Evolutionary conservation across 2,888 invertebrate genomes (phyloP), one percentile per base, ranked within the genome.

Genomic region (Altica lythri): DNA sequence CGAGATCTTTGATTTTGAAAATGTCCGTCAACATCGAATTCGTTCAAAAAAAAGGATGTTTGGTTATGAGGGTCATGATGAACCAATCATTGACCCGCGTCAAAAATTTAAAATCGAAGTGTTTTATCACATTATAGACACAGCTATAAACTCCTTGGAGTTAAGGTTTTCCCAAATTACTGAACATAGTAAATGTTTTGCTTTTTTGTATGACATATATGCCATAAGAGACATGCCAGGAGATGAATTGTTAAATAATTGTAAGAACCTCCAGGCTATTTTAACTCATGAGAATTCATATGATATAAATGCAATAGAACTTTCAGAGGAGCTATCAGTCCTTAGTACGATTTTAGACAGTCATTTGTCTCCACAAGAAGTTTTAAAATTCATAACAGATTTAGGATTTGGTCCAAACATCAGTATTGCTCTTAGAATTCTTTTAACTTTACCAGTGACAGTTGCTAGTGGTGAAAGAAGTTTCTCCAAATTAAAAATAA

Each of bases 381-480:
- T 32, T 17, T 45, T 45, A 19, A 32, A 27, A 17, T 45, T 32
- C 17, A 32, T 45, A 4, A 30, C 30, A n/a, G 16, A 45, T 29
- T 32, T 45, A 30, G 30, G 19, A 30, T 32, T 17, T 16, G n/a
- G 30, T 18, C 45, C 18, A 3, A 43, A 43, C 17, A 12, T 27
- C n/a, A n/a, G n/a, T 32, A 12, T 45, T n/a, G 16, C 19, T 10
- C 19, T 45, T 18, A 45, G 45, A 32, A 45, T 45, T 29, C 19
- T 45, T 16, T 13, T 45, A 13, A 45, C 45, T 12, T 34, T 32
- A 18, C 45, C 45, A n/a, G 45, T 45, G 17, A 32, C 32, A 32
- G 32, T 45, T 30, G 30, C 44, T 6, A 16, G 30, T 29, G 44
- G 9, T 2, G 6, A 19, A 6, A 1, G 12, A 1, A 14, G 38